These are phyloP conservation scores for Boloria euphrosyne DNA, from an alignment of 2,888 invertebrate species.

Conservation along the genomic window DNA sequence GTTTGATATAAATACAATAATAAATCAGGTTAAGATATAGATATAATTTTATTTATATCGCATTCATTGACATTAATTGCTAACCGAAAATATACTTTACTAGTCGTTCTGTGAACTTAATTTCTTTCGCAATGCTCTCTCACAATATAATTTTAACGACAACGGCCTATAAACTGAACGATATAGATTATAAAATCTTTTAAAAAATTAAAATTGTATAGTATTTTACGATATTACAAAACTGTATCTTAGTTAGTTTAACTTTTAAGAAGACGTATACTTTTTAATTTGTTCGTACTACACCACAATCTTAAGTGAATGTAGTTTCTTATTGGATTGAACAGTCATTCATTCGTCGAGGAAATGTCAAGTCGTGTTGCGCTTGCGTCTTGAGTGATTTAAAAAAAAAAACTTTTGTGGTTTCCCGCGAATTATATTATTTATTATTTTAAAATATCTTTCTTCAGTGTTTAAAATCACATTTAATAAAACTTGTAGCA, in stretches of 20 bases:
- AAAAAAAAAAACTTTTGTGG: conserved; percentile 39
- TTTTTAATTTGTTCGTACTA: conserved; percentile 62
- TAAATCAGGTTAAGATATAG: too few species aligned
- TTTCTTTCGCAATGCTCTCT: conserved; percentile 39
- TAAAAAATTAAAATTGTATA: conserved; percentile 15
- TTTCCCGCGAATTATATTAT: conserved; percentile 32
- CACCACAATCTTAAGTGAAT: conserved; percentile 65
- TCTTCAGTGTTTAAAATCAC: not conserved
- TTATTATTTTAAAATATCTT: not conserved
- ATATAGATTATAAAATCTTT: conserved; percentile 38
- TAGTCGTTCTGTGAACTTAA: conserved; percentile 40
- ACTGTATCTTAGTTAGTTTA: not conserved
- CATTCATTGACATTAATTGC: conserved; percentile 41
- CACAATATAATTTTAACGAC: conserved; percentile 27
- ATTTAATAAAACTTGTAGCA: not conserved
- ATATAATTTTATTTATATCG: conserved; percentile 30
- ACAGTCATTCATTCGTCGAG: conserved; percentile 54
- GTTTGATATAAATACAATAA: too few species aligned
- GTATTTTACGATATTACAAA: conserved; percentile 12
- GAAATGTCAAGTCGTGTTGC: conserved; percentile 49
- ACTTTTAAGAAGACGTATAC: conserved; percentile 20
- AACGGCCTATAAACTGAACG: conserved; percentile 17
- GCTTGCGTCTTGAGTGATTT: conserved; percentile 49
- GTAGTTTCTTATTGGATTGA: conserved; percentile 61
- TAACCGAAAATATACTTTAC: conserved; percentile 44